Conservation (phyloP, 2,888 invertebrate genomes). For the Aphidoletes aphidimyza region DNA sequence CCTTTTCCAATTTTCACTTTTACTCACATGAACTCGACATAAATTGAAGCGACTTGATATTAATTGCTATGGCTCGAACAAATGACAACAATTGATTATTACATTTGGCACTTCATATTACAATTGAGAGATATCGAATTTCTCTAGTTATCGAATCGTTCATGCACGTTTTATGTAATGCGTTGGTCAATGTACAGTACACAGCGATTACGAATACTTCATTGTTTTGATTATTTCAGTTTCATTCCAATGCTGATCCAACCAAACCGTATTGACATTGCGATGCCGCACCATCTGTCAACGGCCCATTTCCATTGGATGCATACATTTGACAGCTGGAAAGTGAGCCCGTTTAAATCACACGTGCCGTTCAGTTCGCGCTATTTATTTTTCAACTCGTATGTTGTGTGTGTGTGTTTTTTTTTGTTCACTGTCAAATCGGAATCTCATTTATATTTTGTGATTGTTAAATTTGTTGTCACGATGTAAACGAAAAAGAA, state of each 20-base stretch:
- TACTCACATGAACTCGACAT: not conserved
- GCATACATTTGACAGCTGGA: not conserved
- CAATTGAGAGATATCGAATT: not conserved
- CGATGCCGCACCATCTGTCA: constrained; percentile 20
- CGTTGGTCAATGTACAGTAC: not conserved
- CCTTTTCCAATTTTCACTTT: not conserved
- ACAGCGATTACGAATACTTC: not conserved
- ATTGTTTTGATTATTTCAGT: constrained; percentile 42
- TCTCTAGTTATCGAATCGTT: not conserved
- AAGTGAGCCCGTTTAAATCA: constrained; percentile 31
- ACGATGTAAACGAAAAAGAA: not conserved
- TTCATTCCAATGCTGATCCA: not conserved
- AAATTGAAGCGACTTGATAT: not conserved
- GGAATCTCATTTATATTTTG: not conserved
- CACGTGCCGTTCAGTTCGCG: not conserved
- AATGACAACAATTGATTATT: not conserved
- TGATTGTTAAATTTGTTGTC: not conserved
- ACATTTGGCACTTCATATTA: not conserved
- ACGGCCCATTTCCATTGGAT: no score
- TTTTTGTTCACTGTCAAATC: not conserved
- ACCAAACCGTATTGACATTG: not conserved
- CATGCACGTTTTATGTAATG: constrained; percentile 47
- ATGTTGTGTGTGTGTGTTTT: not conserved
- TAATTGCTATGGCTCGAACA: not conserved
- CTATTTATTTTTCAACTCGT: not conserved